Evolutionary conservation across 2,888 invertebrate species (phyloP), one percentile per base, ranked within the genome.

Genomic region (Caenorhabditis sp.): DNA sequence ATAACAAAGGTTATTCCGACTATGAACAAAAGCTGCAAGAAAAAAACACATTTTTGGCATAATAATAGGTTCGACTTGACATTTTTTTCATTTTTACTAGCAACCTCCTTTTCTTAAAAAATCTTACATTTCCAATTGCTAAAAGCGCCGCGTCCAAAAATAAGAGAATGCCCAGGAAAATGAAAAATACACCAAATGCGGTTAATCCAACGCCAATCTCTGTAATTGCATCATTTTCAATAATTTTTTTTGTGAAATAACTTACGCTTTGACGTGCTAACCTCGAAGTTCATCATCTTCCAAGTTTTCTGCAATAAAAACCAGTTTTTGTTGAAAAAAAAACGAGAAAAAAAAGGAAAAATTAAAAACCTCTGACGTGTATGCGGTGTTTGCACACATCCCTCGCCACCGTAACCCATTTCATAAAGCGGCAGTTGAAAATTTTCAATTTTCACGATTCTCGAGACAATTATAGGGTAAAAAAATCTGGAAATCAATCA

Each of bases 81-180:
- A n/a, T n/a, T n/a, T n/a, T n/a, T n/a, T 12, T 8, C 36, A 36
- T 60, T n/a, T 8, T 23, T 54, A 1, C 8, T 31, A 14, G 27
- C 12, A 6, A n/a, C 19, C 37, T 26, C 6, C 54, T 53, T 24
- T 14, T 36, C 24, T 21, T 49, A 57, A 36, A 67, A 93, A 17
- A 23, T 21, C 94, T 93, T 91, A 97, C 97, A 92, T 99, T 99
- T 88, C 99, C 99, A 88, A 99, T 95, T n/a, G 97, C 97, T 67
- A 99, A 90, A 67, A 99, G 90, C 62, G 97, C 97, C 89, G 95
- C 95, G 89, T 99, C 99, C 89, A 99, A 97, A 64, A 99, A 90
- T 69, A 99, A 90, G 58, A 99, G 86, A 50, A 97, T 92, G 69
- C 97, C 97, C 8, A 99, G 91, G 86, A 97, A 94, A 8, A 99